A percentile compares a stretch with the other conserved stretches of the same genome.
These are phyloP conservation scores for Eristalis tenax DNA, from an alignment of 2,888 invertebrate genomes.

Conservation along the genomic window DNA sequence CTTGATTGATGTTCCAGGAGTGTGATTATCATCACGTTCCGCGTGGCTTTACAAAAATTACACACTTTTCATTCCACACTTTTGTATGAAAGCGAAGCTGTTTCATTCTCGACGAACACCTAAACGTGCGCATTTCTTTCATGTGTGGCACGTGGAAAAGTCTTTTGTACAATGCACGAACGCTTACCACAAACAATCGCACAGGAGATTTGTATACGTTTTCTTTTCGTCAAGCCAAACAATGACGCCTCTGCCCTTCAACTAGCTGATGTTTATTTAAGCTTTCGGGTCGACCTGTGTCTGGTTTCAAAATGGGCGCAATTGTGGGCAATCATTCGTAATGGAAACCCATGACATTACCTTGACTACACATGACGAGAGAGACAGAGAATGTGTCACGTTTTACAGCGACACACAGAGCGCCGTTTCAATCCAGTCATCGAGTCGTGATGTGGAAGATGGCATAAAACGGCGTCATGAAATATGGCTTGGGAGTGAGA, in stretches of 20 bases:
- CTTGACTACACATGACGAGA: neutral
- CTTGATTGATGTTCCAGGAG: too few relatives aligned
- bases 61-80: too few relatives aligned
- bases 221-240: neutral
- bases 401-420: neutral
- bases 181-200: neutral
- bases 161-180: neutral
- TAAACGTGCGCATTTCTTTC: neutral
- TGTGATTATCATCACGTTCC: too few relatives aligned
- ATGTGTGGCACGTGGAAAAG: neutral
- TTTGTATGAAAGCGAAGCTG: neutral
- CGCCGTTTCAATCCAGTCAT: too few relatives aligned
- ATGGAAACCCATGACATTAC: neutral
- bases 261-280: neutral
- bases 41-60: too few relatives aligned
- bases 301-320: neutral
- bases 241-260: neutral
- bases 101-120: neutral
- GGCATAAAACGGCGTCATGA: too few relatives aligned
- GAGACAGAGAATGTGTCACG: neutral
- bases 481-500: too few relatives aligned
- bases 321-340: neutral
- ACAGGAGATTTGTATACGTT: neutral
- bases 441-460: too few relatives aligned
- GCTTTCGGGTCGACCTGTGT: neutral